phyloP scores from a whole-genome alignment of 2,113 vertebrate species.

The Laterallus jamaicensis region DNA sequence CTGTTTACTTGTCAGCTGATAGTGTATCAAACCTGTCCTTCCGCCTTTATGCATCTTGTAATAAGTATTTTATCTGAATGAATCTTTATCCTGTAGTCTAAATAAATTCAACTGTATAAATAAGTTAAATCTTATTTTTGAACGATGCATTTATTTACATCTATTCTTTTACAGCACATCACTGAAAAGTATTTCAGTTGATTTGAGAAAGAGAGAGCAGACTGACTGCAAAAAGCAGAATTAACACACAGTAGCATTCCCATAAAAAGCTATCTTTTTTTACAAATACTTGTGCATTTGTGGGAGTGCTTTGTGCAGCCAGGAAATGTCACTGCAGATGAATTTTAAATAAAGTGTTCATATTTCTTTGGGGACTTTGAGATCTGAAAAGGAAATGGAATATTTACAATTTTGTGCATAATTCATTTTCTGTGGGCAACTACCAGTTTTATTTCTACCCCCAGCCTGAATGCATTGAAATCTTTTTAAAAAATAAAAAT shows the following conservation, averaged over 20 bases:
- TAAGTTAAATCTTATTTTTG: constrained; percentile 34
- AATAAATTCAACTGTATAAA: constrained; percentile 51
- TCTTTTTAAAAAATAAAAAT: constrained; percentile 59
- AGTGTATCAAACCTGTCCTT: constrained; percentile 24
- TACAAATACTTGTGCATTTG: constrained; percentile 65
- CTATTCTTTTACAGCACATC: constrained; percentile 4
- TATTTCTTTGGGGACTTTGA: constrained; percentile 78
- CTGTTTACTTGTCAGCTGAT: not conserved
- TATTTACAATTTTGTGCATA: constrained; percentile 83
- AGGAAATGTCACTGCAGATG: constrained; percentile 76
- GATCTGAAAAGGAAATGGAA: constrained; percentile 80
- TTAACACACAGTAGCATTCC: constrained; percentile 53
- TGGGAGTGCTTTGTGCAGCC: constrained; percentile 60
- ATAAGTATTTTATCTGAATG: constrained; percentile 53
- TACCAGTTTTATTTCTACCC: constrained; percentile 45
- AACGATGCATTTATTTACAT: constrained; percentile 53
- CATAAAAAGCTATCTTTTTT: constrained; percentile 61
- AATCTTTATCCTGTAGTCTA: constrained; percentile 23
- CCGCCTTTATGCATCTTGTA: constrained; percentile 3
- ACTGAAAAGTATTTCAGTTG: constrained; percentile 10
- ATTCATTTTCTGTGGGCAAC: constrained; percentile 76
- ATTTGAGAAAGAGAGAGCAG: constrained; percentile 10
- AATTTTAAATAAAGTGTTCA: constrained; percentile 80
- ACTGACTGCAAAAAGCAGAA: constrained; percentile 40
- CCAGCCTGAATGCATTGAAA: constrained; percentile 42